phyloP scores from a whole-genome alignment of 2,888 invertebrate species.

The Spilarctia lutea region DNA sequence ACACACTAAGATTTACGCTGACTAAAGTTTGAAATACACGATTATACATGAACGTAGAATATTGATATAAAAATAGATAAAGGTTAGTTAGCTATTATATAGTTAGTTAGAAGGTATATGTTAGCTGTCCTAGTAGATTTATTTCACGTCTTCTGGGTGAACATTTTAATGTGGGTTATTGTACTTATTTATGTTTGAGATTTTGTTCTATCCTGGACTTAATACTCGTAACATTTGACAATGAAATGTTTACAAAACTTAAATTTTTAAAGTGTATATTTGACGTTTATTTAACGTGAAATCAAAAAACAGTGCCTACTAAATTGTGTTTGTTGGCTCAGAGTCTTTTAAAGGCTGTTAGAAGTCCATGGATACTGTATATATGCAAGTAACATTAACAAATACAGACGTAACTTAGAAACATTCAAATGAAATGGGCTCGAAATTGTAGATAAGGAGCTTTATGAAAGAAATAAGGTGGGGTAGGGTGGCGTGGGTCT shows the following conservation, averaged over 20 bases:
- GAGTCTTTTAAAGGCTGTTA: not conserved
- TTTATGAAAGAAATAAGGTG: conserved; percentile 74
- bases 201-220: not conserved
- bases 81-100: not conserved
- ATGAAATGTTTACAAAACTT: too few relatives aligned
- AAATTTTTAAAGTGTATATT: too few relatives aligned
- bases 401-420: conserved; percentile 68
- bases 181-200: not conserved
- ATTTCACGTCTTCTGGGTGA: not conserved
- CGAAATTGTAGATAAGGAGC: conserved; percentile 82
- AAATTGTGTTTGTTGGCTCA: not conserved
- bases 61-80: not conserved
- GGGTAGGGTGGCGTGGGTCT: conserved; percentile 34
- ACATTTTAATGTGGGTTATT: not conserved
- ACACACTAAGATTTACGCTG: not conserved
- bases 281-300: not conserved
- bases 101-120: too few relatives aligned
- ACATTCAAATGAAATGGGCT: conserved; percentile 83
- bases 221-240: too few relatives aligned
- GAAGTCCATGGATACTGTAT: not conserved
- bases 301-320: not conserved
- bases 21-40: not conserved
- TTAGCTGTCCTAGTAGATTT: not conserved
- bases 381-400: conserved; percentile 44
- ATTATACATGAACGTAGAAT: not conserved